A percentile compares a stretch with the other conserved stretches of the same genome.
phyloP scores from a whole-genome alignment of 2,797 vertebrate genomes.

The Buphagus erythrorhynchus region DNA sequence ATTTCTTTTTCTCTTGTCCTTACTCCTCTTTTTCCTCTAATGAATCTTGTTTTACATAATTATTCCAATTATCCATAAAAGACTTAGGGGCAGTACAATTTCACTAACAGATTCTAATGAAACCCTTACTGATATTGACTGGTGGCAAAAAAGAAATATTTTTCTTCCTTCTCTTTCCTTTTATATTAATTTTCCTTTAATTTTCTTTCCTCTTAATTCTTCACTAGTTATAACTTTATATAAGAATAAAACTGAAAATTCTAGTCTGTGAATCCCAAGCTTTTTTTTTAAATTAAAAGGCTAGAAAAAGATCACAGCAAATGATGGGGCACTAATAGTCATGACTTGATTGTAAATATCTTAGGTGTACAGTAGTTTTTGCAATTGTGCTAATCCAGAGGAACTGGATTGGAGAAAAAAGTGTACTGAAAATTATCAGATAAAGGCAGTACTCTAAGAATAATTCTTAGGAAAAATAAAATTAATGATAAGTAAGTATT shows the following conservation, averaged over 20 bases:
- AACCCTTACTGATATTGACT: neutral
- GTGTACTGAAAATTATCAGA: neutral
- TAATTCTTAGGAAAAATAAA: neutral
- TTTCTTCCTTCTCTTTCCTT: neutral
- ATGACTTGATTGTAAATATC: neutral
- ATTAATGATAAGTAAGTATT: neutral
- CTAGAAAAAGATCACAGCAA: neutral
- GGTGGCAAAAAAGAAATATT: neutral
- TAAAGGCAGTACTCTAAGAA: neutral
- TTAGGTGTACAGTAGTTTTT: neutral
- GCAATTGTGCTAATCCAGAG: neutral
- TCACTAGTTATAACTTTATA: neutral
- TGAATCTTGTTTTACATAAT: neutral
- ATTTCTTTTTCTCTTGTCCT: neutral
- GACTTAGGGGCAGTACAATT: neutral
- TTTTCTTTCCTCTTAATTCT: neutral
- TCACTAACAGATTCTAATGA: neutral
- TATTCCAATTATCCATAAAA: neutral
- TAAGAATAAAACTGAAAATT: neutral
- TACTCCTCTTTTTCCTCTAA: neutral
- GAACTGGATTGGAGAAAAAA: neutral
- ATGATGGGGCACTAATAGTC: neutral
- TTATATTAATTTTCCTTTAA: neutral
- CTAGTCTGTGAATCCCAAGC: neutral
- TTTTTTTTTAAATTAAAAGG: neutral